Percentiles rank a stretch among this genome's conserved stretches.
phyloP scores from a whole-genome alignment of 2,113 vertebrate genomes.

The Centropristis striata region DNA sequence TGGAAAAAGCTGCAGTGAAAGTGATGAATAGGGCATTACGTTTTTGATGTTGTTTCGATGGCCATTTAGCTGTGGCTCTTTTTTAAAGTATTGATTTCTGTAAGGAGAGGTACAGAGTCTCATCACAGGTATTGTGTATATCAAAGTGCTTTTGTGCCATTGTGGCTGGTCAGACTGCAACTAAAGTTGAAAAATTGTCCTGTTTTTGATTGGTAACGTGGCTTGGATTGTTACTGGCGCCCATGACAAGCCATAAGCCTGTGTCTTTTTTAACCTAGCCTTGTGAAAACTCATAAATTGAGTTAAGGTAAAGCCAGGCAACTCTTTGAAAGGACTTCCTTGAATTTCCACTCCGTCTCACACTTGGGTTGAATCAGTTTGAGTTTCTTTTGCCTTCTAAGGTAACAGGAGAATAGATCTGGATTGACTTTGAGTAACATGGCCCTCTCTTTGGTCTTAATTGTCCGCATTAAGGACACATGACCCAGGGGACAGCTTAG shows the following conservation, averaged over 20 bases:
- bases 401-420: slow-evolving; percentile 23
- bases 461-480: slow-evolving; percentile 28
- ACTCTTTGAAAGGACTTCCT: slow-evolving; percentile 28
- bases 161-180: slow-evolving; percentile 9
- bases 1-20: slow-evolving; percentile 39
- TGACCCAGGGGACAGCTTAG: slow-evolving; percentile 1
- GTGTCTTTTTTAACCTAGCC: neutral
- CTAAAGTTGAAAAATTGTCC: slow-evolving; percentile 7
- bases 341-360: slow-evolving; percentile 28
- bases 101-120: slow-evolving; percentile 12
- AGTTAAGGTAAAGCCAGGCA: slow-evolving; percentile 22
- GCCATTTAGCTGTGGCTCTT: slow-evolving; percentile 15
- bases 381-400: neutral
- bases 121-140: slow-evolving; percentile 14
- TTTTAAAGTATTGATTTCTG: slow-evolving; percentile 49
- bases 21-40: slow-evolving; percentile 37
- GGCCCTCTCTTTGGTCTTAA: slow-evolving; percentile 37
- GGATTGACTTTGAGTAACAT: slow-evolving; percentile 22
- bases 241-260: slow-evolving; percentile 1
- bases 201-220: slow-evolving; percentile 2
- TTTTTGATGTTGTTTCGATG: slow-evolving; percentile 34
- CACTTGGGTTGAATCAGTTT: slow-evolving; percentile 25
- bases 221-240: slow-evolving; percentile 8
- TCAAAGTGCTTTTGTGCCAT: neutral
- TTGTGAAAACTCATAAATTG: slow-evolving; percentile 39